Percentiles rank a stretch among this genome's conserved stretches.
Evolutionary conservation across 2,888 invertebrate genomes (phyloP).

Genomic region (Iphiclides podalirius): DNA sequence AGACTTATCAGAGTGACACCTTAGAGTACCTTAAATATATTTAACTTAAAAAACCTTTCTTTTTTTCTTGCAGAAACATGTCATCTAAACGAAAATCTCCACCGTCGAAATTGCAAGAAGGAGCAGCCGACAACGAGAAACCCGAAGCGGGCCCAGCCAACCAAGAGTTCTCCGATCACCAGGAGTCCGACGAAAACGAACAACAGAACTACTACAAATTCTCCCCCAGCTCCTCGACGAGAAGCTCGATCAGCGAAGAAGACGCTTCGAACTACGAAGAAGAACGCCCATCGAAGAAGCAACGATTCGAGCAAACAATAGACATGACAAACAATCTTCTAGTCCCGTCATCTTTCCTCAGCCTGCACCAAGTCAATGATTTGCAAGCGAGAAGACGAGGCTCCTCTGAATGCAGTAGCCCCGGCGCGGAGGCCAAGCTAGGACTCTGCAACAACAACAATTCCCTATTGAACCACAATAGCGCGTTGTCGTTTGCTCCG

Average conservation of each 20-base stretch:
- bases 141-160: conserved; percentile 75
- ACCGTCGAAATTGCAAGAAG: conserved; percentile 95
- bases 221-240: conserved; percentile 70
- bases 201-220: conserved; percentile 68
- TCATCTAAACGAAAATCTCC: conserved; percentile 98
- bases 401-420: conserved; percentile 87
- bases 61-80: conserved; percentile 89
- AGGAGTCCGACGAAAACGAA: conserved; percentile 65
- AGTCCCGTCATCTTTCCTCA: conserved; percentile 74
- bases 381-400: conserved; percentile 69
- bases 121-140: conserved; percentile 74
- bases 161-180: conserved; percentile 67
- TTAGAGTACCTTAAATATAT: too few species aligned
- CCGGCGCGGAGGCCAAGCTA: conserved; percentile 83
- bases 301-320: conserved; percentile 79
- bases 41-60: too few species aligned
- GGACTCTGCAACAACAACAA: conserved; percentile 83
- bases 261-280: conserved; percentile 80
- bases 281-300: conserved; percentile 81
- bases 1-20: too few species aligned
- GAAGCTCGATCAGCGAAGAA: conserved; percentile 79
- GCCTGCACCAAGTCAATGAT: conserved; percentile 80
- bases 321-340: conserved; percentile 82
- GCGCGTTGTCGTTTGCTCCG: conserved; percentile 67
- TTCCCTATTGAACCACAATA: conserved; percentile 82